These are phyloP conservation scores for Dioctria linearis DNA, from an alignment of 2,888 invertebrate genomes.

Conservation along the genomic window DNA sequence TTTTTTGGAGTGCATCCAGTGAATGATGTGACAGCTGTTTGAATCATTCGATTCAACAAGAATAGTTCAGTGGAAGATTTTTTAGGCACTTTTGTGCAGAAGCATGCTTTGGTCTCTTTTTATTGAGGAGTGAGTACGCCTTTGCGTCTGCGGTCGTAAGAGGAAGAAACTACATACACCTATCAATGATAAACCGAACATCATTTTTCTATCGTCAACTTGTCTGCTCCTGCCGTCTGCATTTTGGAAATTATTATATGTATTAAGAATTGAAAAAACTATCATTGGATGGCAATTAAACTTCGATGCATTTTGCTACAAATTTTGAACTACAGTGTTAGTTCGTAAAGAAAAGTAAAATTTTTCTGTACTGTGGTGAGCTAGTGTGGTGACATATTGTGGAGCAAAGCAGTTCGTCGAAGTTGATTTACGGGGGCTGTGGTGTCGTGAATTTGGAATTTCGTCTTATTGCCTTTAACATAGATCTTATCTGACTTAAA, in stretches of 20 bases:
- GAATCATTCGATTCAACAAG: slow-evolving; percentile 33
- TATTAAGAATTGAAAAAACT: slow-evolving; percentile 6
- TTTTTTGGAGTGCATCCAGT: no score
- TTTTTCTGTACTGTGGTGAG: not conserved
- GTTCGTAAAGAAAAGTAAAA: not conserved
- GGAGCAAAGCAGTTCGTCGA: not conserved
- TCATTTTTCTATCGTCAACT: slow-evolving; percentile 44
- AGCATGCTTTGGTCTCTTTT: slow-evolving; percentile 11
- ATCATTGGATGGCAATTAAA: slow-evolving; percentile 5
- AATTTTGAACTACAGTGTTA: not conserved
- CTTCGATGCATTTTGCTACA: not conserved
- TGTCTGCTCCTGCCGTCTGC: slow-evolving; percentile 41
- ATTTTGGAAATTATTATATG: slow-evolving; percentile 27
- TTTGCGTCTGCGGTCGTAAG: not conserved
- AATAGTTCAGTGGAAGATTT: slow-evolving; percentile 24
- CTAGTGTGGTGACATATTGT: slow-evolving; percentile 30
- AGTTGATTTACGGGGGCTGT: not conserved
- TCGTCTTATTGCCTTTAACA: not conserved
- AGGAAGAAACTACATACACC: not conserved
- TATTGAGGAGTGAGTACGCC: not conserved
- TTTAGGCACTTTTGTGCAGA: slow-evolving; percentile 27
- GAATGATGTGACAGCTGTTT: not conserved
- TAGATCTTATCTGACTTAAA: no score
- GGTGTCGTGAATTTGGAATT: not conserved
- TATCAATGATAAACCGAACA: slow-evolving; percentile 9